Conservation (phyloP, 1,140 invertebrate genomes). For the Tetramorium simillimum region DNA sequence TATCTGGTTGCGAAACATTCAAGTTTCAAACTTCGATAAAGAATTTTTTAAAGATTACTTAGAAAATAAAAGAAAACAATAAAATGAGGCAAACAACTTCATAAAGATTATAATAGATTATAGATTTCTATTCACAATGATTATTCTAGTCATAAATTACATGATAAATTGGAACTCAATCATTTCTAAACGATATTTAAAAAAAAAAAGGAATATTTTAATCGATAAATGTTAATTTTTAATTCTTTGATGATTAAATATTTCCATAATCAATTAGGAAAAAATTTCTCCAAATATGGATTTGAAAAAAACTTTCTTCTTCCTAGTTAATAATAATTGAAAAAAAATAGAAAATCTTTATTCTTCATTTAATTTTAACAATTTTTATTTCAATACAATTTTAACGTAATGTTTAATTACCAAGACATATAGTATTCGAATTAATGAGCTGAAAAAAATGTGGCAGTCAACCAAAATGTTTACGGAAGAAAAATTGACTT, state of each 20-base stretch:
- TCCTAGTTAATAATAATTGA: not conserved
- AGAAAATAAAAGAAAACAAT: not conserved
- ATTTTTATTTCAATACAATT: not conserved
- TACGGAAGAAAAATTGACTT: not conserved
- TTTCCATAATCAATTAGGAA: not conserved
- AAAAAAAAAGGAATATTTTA: not conserved
- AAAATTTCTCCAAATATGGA: not conserved
- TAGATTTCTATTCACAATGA: not conserved
- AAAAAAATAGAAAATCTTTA: no score
- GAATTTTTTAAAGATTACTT: not conserved
- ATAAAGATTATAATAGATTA: not conserved
- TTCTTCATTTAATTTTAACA: not conserved
- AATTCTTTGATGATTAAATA: not conserved
- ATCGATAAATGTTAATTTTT: not conserved
- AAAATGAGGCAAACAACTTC: not conserved
- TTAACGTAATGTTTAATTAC: not conserved
- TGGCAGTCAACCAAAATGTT: not conserved
- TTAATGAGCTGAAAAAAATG: not conserved
- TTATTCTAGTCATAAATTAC: not conserved
- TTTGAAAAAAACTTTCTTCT: not conserved
- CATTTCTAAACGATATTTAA: no score
- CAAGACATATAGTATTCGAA: not conserved
- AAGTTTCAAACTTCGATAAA: not conserved
- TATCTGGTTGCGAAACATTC: not conserved
- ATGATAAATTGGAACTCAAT: not conserved